These are phyloP conservation scores for Lanius ludovicianus DNA, from an alignment of 2,113 vertebrate genomes.

Conservation along the genomic window DNA sequence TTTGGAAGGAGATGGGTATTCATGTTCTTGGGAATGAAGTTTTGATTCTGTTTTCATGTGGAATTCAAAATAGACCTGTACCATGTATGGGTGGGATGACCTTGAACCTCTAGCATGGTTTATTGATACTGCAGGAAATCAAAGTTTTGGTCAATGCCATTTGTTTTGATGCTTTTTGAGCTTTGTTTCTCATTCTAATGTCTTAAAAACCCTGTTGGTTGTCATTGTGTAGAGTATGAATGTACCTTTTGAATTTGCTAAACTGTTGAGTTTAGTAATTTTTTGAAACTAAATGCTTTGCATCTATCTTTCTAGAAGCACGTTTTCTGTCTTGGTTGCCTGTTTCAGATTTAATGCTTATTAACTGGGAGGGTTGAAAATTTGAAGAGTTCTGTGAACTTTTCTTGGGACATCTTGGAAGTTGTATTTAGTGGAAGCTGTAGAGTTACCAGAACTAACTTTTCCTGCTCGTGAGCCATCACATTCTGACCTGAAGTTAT, in stretches of 20 bases:
- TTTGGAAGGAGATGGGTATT: not conserved
- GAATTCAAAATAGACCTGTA: not conserved
- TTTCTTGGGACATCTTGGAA: not conserved
- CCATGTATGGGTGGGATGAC: accelerated
- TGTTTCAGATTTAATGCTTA: not conserved
- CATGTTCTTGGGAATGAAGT: not conserved
- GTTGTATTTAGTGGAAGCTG: not conserved
- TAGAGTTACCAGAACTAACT: not conserved
- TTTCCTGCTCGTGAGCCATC: not conserved
- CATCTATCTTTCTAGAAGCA: not conserved
- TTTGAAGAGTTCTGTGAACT: not conserved
- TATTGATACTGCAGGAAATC: not conserved
- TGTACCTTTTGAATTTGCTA: not conserved
- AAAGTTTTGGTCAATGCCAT: not conserved
- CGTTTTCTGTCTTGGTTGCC: not conserved
- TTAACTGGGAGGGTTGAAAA: not conserved
- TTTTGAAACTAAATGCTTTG: not conserved
- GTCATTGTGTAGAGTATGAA: not conserved
- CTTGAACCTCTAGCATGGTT: not conserved
- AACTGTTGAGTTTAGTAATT: not conserved
- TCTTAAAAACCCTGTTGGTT: not conserved
- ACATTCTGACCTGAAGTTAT: not conserved
- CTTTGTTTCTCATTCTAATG: not conserved
- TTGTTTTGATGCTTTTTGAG: not conserved
- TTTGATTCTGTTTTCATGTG: not conserved